Percentiles rank a stretch among this genome's conserved stretches.
Evolutionary conservation across 2,888 invertebrate species (phyloP).

Genomic region (Agriopis aurantiaria): DNA sequence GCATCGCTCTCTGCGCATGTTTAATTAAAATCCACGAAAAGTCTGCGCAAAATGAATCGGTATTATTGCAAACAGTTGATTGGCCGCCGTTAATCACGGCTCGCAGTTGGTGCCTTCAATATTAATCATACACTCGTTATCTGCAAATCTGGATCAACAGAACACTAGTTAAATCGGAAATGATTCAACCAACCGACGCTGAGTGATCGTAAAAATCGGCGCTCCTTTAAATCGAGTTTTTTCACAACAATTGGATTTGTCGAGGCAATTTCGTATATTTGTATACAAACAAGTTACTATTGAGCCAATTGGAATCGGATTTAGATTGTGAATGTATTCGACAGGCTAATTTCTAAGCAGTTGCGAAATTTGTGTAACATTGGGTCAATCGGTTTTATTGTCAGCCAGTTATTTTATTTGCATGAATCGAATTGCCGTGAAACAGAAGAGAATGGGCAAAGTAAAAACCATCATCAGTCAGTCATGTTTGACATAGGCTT

Average conservation of each 20-base stretch:
- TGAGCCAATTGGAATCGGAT: constrained; percentile 35
- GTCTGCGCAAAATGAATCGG: constrained; percentile 59
- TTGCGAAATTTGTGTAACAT: constrained; percentile 36
- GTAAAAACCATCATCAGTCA: background rate
- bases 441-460: background rate
- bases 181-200: constrained; percentile 55
- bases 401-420: constrained; percentile 22
- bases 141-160: constrained; percentile 61
- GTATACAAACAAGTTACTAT: constrained; percentile 34
- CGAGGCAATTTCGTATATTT: constrained; percentile 35
- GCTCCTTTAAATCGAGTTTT: constrained; percentile 27
- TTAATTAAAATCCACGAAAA: constrained; percentile 51
- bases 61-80: constrained; percentile 68
- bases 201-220: constrained; percentile 34
- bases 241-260: constrained; percentile 33
- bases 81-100: constrained; percentile 75
- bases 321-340: constrained; percentile 37
- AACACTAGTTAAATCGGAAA: constrained; percentile 63
- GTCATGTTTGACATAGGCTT: too few relatives aligned
- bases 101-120: constrained; percentile 64
- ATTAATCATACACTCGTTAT: constrained; percentile 75
- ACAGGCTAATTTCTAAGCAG: constrained; percentile 39
- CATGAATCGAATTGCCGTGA: constrained; percentile 13
- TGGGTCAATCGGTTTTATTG: constrained; percentile 32
- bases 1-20: constrained; percentile 29